A percentile compares a stretch with the other conserved stretches of the same genome.
Conservation (phyloP, 2,888 invertebrate genomes). For the Volucella bombylans region DNA sequence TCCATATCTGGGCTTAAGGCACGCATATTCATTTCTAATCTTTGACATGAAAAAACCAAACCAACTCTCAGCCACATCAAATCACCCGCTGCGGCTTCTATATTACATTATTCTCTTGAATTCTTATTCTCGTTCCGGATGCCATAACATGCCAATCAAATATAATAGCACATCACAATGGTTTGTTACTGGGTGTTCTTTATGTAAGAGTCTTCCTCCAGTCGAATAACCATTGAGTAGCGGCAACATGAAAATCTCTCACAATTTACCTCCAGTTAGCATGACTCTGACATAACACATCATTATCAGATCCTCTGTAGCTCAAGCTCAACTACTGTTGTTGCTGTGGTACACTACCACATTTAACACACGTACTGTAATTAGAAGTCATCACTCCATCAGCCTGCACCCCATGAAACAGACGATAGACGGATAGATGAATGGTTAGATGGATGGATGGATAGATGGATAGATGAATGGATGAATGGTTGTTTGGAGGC, state of each 20-base stretch:
- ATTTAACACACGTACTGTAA: constrained; percentile 71
- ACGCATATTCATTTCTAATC: constrained; percentile 44
- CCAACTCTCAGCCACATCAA: constrained; percentile 42
- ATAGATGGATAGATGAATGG: constrained; percentile 41
- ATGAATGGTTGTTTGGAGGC: constrained; percentile 54
- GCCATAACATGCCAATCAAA: constrained; percentile 81
- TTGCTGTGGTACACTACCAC: constrained; percentile 31
- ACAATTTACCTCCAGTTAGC: constrained; percentile 50
- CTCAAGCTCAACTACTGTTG: constrained; percentile 62
- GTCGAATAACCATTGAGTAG: constrained; percentile 17
- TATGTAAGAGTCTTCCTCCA: constrained; percentile 53
- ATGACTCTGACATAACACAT: constrained; percentile 71
- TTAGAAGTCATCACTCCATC: constrained; percentile 74
- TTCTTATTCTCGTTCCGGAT: constrained; percentile 77
- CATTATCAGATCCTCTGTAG: constrained; percentile 66
- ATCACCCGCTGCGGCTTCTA: constrained; percentile 61
- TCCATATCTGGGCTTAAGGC: constrained; percentile 21
- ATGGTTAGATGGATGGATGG: constrained; percentile 48
- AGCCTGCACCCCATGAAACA: constrained; percentile 69
- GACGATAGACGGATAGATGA: constrained; percentile 62
- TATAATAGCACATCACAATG: constrained; percentile 58
- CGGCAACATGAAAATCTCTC: constrained; percentile 37
- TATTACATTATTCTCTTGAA: constrained; percentile 63
- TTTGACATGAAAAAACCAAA: constrained; percentile 27
- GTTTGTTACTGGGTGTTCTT: constrained; percentile 67